A percentile compares a stretch with the other conserved stretches of the same genome.
phyloP scores from a whole-genome alignment of 1,140 invertebrate species.

The Episyrphus balteatus region DNA sequence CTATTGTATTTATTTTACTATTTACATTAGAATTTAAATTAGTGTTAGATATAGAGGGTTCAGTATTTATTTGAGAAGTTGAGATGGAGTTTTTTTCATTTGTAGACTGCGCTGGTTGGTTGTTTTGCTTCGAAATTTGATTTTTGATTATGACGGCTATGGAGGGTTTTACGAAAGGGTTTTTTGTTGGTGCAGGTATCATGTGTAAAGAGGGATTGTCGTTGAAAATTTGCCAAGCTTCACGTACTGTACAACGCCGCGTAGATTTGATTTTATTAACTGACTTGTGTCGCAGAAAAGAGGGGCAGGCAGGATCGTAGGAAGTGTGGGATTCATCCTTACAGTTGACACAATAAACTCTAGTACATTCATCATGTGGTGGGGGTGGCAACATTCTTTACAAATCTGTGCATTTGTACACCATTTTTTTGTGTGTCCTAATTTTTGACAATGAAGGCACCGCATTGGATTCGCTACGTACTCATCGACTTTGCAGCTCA shows the following conservation, averaged over 20 bases:
- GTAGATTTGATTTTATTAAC: slow-evolving; percentile 2
- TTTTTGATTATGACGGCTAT: no score
- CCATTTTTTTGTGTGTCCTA: not conserved
- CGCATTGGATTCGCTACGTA: not conserved
- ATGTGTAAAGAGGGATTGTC: not conserved
- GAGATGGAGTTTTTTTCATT: no score
- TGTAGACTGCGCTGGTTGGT: no score
- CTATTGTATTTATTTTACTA: no score
- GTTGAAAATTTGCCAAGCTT: slow-evolving; percentile 1
- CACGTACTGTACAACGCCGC: not conserved
- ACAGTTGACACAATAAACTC: slow-evolving; percentile 1
- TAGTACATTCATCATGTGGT: not conserved
- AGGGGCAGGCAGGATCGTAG: not conserved
- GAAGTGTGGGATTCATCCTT: not conserved
- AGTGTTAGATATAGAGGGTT: no score
- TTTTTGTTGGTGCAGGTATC: no score
- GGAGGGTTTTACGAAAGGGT: no score
- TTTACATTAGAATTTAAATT: no score
- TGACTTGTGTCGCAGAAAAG: not conserved
- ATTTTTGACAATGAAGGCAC: not conserved
- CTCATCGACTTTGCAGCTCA: not conserved
- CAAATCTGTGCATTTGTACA: not conserved
- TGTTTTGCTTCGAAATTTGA: no score
- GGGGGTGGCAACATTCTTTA: slow-evolving; percentile 1
- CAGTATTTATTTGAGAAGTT: no score